Base-by-base conservation (phyloP, 2,797 vertebrate genomes). In the Hippoglossus hippoglossus region DNA sequence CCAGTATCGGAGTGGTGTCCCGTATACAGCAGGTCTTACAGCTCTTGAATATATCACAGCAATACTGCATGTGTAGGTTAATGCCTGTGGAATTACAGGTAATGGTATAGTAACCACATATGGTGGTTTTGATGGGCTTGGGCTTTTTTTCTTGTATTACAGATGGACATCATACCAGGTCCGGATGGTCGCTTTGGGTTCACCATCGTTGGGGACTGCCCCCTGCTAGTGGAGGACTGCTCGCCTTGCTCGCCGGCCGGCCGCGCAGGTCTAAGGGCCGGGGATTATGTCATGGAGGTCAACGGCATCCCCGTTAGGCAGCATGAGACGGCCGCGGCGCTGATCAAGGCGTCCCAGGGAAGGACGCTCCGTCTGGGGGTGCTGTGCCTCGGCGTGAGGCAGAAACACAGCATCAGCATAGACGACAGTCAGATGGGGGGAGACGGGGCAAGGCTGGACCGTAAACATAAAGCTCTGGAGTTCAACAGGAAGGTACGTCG, bases 1-100 rank as follows among this genome's bases (percentile, higher is more conserved):
- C 98, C 18, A 99, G 98, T 84, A 98, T 99, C 0, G 98, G 97
- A 1, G 98, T 99, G 74, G 96, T 98, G 78, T 97, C 96, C 1
- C 95, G 96, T 62, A 91, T 96, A 71, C 95, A 95, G 79, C 95
- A 94, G 83, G 84, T 94, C 67, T 18, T 6, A 76, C 34, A 58
- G 41, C 62, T 67, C 46, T 56, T 55, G 3, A 66, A 68, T 64
- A 5, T 24, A 16, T 59, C 1, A 39, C 46, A 64, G 7, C 19
- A 25, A 10, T 44, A 19, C 4, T 34, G 8, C 52, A 52, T 62
- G 56, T 21, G 10, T 58, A 22, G 52, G 28, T 36, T 66, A 22
- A 71, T 49, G 36, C 36, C 12, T 39, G 36, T 12, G 31, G 9
- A 44, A 44, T 13, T 18, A 44, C 41, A 44, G 41, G 15, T 11